Evolutionary conservation across 1,140 invertebrate species (phyloP).

Genomic region (Drosophila pruinosa): DNA sequence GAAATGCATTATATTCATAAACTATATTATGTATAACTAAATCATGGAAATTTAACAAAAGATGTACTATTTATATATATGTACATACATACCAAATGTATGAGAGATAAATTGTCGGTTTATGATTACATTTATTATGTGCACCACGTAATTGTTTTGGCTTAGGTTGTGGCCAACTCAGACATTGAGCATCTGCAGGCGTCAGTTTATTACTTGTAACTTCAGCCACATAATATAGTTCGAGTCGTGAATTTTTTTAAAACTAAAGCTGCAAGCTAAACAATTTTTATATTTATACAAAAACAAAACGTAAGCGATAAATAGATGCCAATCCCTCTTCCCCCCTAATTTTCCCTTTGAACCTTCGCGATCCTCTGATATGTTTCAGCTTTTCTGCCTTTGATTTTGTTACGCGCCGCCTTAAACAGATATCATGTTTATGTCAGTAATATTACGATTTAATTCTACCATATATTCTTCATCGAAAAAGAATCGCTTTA

Average conservation of each 20-base stretch:
- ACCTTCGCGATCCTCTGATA: neutral
- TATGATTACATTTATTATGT: slow-evolving; percentile 47
- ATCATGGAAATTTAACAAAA: slow-evolving; percentile 32
- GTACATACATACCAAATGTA: slow-evolving; percentile 35
- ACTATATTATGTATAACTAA: slow-evolving; percentile 74
- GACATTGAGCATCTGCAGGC: slow-evolving; percentile 29
- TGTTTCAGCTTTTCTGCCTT: slow-evolving; percentile 33
- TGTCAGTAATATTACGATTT: slow-evolving; percentile 24
- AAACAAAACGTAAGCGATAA: slow-evolving; percentile 26
- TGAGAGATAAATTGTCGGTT: slow-evolving; percentile 34
- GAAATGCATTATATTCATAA: slow-evolving; percentile 71
- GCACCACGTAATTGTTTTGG: slow-evolving; percentile 1
- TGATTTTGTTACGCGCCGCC: slow-evolving; percentile 52
- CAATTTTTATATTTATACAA: slow-evolving; percentile 71
- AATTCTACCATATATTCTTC: slow-evolving; percentile 8
- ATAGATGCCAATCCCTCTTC: slow-evolving; percentile 24
- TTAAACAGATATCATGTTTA: slow-evolving; percentile 50
- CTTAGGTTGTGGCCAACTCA: slow-evolving; percentile 43
- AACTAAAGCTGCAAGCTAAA: slow-evolving; percentile 64
- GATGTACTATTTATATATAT: slow-evolving; percentile 71
- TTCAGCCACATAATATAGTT: slow-evolving; percentile 48
- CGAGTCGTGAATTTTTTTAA: slow-evolving; percentile 51
- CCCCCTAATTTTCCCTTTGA: too few species aligned
- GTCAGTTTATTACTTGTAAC: slow-evolving; percentile 52
- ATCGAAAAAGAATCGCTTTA: slow-evolving; percentile 46